Conservation (phyloP, 2,797 vertebrate species). For the Acanthurus leucopareius region DNA sequence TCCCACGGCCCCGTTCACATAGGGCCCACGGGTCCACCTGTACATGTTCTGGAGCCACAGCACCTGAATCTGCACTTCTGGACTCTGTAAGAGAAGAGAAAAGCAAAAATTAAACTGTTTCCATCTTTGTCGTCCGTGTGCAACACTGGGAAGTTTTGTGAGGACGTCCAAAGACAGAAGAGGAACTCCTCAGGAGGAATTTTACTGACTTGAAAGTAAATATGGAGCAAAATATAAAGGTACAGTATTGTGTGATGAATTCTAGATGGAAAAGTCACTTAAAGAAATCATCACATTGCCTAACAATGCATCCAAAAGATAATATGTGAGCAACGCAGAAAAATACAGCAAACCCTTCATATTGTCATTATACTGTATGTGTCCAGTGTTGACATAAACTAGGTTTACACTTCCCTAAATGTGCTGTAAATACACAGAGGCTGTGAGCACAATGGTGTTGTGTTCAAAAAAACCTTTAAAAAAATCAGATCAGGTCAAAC, state of each 20-base stretch:
- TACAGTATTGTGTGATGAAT: conserved; percentile 49
- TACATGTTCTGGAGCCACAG: conserved; percentile 86
- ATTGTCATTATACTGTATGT: conserved; percentile 55
- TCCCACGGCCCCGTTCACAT: conserved; percentile 72
- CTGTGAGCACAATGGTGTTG: conserved; percentile 21
- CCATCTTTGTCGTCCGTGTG: conserved; percentile 8
- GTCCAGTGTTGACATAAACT: conserved; percentile 64
- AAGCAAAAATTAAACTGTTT: conserved; percentile 17
- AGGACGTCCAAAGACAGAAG: conserved; percentile 44
- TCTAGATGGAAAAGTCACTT: conserved; percentile 4
- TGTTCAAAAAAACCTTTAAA: conserved; percentile 27
- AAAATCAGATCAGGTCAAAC: not conserved
- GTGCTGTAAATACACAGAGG: conserved; percentile 26
- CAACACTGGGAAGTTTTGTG: conserved; percentile 41
- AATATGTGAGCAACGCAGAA: conserved; percentile 39
- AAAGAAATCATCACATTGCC: conserved; percentile 13
- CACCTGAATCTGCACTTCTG: conserved; percentile 91
- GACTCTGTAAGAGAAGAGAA: conserved; percentile 84
- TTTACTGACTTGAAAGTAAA: conserved; percentile 48
- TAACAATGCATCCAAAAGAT: conserved; percentile 36
- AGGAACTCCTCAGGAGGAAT: conserved; percentile 27
- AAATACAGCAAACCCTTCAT: conserved; percentile 30
- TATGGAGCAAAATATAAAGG: conserved; percentile 38
- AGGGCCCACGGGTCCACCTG: conserved; percentile 77
- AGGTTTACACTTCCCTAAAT: conserved; percentile 56